Evolutionary conservation across 2,113 vertebrate species (phyloP), one percentile per base, ranked within the genome.

Genomic region (Anguilla rostrata): DNA sequence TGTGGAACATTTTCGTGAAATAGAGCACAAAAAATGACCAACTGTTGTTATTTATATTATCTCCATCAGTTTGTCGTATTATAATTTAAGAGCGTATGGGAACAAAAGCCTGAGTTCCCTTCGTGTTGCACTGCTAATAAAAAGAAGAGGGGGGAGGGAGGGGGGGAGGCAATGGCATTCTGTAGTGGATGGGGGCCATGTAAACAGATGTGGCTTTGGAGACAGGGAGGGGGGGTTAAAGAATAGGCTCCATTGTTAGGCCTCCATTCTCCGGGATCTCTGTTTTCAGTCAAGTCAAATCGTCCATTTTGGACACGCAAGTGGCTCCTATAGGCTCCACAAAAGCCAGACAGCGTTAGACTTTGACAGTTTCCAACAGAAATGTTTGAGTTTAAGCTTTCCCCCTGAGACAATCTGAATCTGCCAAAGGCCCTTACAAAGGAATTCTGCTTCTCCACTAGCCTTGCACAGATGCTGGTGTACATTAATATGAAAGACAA

Each of bases 171-270:
- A 89, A 87, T 89, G 81, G 89, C 86, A 93, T 93, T 93, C 83
- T 81, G 90, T 87, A 92, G 88, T 40, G 89, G 93, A 92, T 53
- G 83, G 89, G 89, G 93, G 93, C 92, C 92, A 15, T 92, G 92
- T 92, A 95, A 95, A 95, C 95, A 96, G 95, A 96, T 95, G 94
- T 96, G 93, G 90, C 87, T 2, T 81, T 49, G 81, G 86, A 87
- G 39, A 46, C 18, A 93, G 92, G 94, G 93, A 85, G 90, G 90
- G 84, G 84, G 92, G 90, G 82, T 87, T 88, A 88, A 78, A 95
- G 92, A 96, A 95, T 93, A 53, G 87, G 91, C 0, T 0, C 86
- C 91, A 91, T 96, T 96, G 95, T 96, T 93, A 89, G 86, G 80
- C 66, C 90, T n/a, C n/a, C 41, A 81, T 39, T 46, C 75, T 80